Conservation (phyloP, 1,140 invertebrate species). For the Anoplophora glabripennis region DNA sequence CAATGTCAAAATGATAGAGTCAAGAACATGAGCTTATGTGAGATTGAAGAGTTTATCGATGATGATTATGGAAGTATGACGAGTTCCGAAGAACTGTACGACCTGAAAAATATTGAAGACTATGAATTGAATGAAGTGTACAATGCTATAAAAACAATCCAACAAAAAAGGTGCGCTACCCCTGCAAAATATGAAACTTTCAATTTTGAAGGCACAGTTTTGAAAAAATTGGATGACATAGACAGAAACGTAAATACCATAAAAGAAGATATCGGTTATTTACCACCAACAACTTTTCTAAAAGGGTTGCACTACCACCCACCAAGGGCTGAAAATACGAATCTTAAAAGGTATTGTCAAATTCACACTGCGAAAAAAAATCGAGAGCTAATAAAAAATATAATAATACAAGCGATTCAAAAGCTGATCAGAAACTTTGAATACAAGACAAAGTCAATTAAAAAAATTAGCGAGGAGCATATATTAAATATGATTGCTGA, state of each 20-base stretch:
- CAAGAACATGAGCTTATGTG: neutral
- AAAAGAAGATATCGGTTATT: too few species aligned
- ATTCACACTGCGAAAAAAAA: too few species aligned
- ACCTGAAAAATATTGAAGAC: neutral
- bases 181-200: neutral
- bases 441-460: neutral
- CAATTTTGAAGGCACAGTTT: neutral
- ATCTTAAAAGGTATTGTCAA: too few species aligned
- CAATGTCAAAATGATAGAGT: neutral
- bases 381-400: too few species aligned
- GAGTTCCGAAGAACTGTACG: conserved; percentile 1
- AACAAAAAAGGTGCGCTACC: neutral
- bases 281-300: too few species aligned
- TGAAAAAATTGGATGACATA: neutral
- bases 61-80: neutral
- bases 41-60: neutral
- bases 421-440: neutral
- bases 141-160: neutral
- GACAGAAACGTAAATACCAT: neutral
- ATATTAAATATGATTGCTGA: neutral
- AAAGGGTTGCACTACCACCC: too few species aligned
- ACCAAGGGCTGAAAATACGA: too few species aligned
- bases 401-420: neutral
- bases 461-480: neutral
- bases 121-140: neutral